Evolutionary conservation across 2,888 invertebrate genomes (phyloP).

Genomic region (Perizoma flavofasciatum): DNA sequence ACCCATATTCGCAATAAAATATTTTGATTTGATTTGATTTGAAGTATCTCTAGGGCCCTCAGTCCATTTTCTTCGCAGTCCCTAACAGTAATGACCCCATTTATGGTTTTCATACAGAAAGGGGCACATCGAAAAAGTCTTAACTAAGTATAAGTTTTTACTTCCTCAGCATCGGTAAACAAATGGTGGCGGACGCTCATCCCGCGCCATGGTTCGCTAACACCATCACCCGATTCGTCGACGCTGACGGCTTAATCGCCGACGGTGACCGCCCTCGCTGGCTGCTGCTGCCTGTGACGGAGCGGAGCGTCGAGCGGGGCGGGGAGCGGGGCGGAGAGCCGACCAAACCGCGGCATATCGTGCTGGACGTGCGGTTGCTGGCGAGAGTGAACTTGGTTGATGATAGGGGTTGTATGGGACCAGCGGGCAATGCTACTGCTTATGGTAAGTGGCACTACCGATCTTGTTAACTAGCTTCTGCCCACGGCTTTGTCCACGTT

Average conservation of each 20-base stretch:
- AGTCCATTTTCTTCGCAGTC: too few species aligned
- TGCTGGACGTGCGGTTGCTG: slow-evolving; percentile 60
- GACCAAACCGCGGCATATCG: slow-evolving; percentile 33
- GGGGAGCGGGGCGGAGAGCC: slow-evolving; percentile 25
- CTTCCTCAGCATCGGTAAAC: slow-evolving; percentile 65
- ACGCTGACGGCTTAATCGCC: slow-evolving; percentile 55
- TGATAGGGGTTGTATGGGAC: slow-evolving; percentile 67
- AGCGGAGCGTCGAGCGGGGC: slow-evolving; percentile 42
- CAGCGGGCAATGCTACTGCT: slow-evolving; percentile 68
- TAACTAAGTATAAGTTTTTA: slow-evolving; percentile 7
- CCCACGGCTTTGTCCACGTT: too few species aligned
- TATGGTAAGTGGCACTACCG: slow-evolving; percentile 60
- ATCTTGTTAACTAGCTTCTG: too few species aligned
- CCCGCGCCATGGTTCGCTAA: slow-evolving; percentile 70
- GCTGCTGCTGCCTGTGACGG: slow-evolving; percentile 57
- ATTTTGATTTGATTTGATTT: too few species aligned
- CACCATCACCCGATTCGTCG: slow-evolving; percentile 52
- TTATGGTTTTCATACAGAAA: too few species aligned
- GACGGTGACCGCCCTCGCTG: slow-evolving; percentile 54
- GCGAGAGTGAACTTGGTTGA: slow-evolving; percentile 69
- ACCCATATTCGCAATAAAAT: too few species aligned
- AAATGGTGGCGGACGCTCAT: slow-evolving; percentile 70
- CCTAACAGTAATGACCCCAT: too few species aligned
- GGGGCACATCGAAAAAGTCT: too few species aligned
- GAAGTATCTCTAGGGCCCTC: too few species aligned